Evolutionary conservation across 2,113 vertebrate species (phyloP).

Genomic region (Pogona vitticeps): DNA sequence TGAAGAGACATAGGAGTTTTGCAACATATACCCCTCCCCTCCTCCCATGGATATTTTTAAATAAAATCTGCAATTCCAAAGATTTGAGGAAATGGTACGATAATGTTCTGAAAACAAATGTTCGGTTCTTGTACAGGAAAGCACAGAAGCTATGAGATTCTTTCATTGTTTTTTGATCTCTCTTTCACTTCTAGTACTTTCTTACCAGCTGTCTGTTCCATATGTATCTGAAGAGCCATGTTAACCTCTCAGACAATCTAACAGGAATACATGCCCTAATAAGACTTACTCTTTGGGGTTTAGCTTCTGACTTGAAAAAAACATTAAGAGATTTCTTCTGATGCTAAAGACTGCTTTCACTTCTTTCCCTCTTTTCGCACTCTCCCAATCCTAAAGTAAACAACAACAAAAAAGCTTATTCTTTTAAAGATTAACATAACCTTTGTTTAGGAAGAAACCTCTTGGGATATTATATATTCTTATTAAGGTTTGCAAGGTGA

Average conservation of each 20-base stretch:
- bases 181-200: neutral
- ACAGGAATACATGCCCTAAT: conserved; percentile 1
- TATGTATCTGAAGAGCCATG: neutral
- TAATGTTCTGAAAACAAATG: neutral
- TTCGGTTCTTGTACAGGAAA: neutral
- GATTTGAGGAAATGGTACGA: neutral
- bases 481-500: neutral
- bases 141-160: neutral
- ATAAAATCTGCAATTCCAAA: neutral
- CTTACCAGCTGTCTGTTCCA: neutral
- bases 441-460: conserved; percentile 1
- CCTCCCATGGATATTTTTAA: no score
- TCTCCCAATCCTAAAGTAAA: neutral
- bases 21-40: neutral
- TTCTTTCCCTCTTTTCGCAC: neutral
- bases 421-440: conserved; percentile 2
- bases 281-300: neutral
- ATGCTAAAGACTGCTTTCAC: neutral
- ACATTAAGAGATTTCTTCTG: neutral
- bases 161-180: neutral
- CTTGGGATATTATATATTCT: conserved; percentile 7
- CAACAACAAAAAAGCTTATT: neutral
- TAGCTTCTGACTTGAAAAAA: neutral
- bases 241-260: neutral
- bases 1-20: neutral